phyloP scores from a whole-genome alignment of 92 coral and sea anemone genomes.

The Paragorgia papillata region DNA sequence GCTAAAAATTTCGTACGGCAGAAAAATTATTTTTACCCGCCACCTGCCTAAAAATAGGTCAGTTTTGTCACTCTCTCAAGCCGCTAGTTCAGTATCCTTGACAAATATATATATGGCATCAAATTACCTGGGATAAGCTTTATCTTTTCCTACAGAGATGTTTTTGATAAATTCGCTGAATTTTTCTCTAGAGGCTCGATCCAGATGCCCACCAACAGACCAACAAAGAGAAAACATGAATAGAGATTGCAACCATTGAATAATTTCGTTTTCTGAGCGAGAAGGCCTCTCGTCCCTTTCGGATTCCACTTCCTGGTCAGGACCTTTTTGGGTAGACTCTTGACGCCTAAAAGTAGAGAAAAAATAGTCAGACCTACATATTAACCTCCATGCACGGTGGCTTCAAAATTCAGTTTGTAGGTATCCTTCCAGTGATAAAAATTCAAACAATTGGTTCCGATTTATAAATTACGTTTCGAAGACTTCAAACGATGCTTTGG shows the following conservation, averaged over 20 bases:
- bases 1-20: no score
- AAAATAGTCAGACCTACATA: neutral
- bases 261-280: conserved; percentile 75
- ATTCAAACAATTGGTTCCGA: no score
- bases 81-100: no score
- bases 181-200: conserved; percentile 86
- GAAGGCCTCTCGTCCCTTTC: conserved; percentile 74
- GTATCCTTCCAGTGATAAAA: no score
- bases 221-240: conserved; percentile 90
- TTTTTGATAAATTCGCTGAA: conserved; percentile 92
- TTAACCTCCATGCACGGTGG: no score
- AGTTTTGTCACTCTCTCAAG: no score
- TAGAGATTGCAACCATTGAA: conserved; percentile 97
- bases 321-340: conserved; percentile 63
- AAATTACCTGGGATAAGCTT: conserved; percentile 86
- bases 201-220: conserved; percentile 92
- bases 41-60: no score
- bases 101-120: no score
- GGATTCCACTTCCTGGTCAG: conserved; percentile 55
- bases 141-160: conserved; percentile 85
- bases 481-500: no score
- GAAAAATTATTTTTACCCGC: no score
- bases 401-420: no score
- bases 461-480: no score
- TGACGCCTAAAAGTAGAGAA: neutral